Conservation (phyloP, 2,888 invertebrate genomes). For the Tortricodes alternella region DNA sequence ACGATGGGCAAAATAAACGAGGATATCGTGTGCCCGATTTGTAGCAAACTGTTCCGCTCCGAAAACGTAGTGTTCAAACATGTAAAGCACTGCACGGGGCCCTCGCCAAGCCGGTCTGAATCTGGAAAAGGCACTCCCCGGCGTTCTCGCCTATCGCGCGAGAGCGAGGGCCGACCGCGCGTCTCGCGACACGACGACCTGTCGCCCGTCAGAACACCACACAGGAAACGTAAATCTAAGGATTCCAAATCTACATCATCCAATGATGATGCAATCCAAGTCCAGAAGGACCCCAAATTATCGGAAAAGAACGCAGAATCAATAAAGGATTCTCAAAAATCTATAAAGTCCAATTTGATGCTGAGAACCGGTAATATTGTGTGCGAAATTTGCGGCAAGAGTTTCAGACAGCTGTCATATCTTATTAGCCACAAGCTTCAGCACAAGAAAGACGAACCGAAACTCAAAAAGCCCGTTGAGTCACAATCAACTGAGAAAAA, state of each 20-base stretch:
- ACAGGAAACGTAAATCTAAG: constrained; percentile 58
- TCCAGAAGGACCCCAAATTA: constrained; percentile 58
- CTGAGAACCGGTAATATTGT: constrained; percentile 50
- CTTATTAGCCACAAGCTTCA: constrained; percentile 69
- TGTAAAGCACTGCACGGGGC: constrained; percentile 78
- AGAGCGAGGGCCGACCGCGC: constrained; percentile 44
- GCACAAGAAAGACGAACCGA: constrained; percentile 60
- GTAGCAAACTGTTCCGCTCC: constrained; percentile 74
- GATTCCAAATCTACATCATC: constrained; percentile 48
- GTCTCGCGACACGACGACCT: background rate
- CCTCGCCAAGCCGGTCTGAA: constrained; percentile 72
- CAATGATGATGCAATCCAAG: constrained; percentile 58
- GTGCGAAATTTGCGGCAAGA: constrained; percentile 76
- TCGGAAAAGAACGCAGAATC: constrained; percentile 41
- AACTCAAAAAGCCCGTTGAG: constrained; percentile 48
- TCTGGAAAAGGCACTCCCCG: constrained; percentile 54
- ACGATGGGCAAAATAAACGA: constrained; percentile 81
- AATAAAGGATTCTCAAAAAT: constrained; percentile 49
- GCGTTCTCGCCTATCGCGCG: constrained; percentile 24
- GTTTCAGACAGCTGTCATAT: constrained; percentile 74
- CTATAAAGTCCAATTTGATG: constrained; percentile 43
- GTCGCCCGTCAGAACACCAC: too few species aligned
- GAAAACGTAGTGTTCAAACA: constrained; percentile 80
- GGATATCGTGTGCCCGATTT: constrained; percentile 78
- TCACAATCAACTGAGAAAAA: constrained; percentile 43